A percentile compares a stretch with the other conserved stretches of the same genome.
These are phyloP conservation scores for Conops quadrifasciatus DNA, from an alignment of 2,888 invertebrate species.

Conservation along the genomic window DNA sequence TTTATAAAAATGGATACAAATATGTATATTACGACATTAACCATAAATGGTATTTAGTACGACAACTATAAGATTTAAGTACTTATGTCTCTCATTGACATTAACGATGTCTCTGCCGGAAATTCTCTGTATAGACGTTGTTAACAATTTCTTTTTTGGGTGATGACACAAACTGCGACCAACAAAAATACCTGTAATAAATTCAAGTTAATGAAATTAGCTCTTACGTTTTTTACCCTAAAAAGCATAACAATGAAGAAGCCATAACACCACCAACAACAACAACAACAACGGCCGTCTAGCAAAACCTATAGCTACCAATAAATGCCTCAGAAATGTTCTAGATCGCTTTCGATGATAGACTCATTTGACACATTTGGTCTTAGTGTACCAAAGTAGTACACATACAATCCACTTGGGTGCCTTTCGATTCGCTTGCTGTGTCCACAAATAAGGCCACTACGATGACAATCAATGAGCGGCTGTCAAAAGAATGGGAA, in stretches of 20 bases:
- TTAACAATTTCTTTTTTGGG: too few species aligned
- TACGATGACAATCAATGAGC: slow-evolving; percentile 3
- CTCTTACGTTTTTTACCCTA: neutral
- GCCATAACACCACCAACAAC: neutral
- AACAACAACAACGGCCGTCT: neutral
- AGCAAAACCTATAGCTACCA: neutral
- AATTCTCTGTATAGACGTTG: too few species aligned
- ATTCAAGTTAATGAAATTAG: neutral
- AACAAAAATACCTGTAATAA: neutral
- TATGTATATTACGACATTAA: too few species aligned
- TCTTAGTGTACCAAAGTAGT: neutral
- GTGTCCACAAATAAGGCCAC: slow-evolving; percentile 17
- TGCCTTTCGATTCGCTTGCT: slow-evolving; percentile 1
- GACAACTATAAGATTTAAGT: too few species aligned
- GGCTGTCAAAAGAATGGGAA: neutral
- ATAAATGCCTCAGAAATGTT: neutral
- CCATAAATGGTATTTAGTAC: too few species aligned
- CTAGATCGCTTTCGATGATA: slow-evolving; percentile 13
- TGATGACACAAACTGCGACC: neutral
- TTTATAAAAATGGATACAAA: too few species aligned
- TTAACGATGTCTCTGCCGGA: too few species aligned
- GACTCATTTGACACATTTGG: slow-evolving; percentile 17
- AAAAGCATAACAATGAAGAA: neutral
- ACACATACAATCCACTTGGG: neutral
- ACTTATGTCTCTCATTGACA: too few species aligned